Evolutionary conservation across 2,888 invertebrate genomes (phyloP), one percentile per base, ranked within the genome.

Genomic region (Boloria euphrosyne): DNA sequence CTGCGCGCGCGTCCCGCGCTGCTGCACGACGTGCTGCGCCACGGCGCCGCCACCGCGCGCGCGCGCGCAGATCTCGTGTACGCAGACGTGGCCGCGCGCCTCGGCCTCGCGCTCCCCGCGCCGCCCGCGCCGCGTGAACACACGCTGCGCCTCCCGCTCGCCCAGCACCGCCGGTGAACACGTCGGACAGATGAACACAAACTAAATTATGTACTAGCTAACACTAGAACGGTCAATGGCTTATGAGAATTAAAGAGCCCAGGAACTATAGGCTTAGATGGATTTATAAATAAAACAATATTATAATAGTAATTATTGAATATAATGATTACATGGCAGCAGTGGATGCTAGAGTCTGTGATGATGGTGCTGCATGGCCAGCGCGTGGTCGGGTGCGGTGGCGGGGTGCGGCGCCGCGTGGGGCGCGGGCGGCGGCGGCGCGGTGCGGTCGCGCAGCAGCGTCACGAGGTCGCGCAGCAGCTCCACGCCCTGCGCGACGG

Each of bases 21-120:
- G 44, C 75, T 76, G 76, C 73, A 76, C 69, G 78, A 93, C 62
- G 84, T 96, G 63, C 85, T 97, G 59, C 87, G 93, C n/a, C 80
- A 85, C 70, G 97, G 97, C 0, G 90, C 94, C 2, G 93, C 92
- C 49, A 94, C 89, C 76, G 97, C 97, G 0, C 88, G 90, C 10
- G 80, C 79, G 27, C 91, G 94, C 62, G 96, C 97, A 17, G 93
- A 93, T 70, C 75, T 78, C 22, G 95, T 95, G n/a, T 94, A 95
- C 93, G 80, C 79, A 38, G 70, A 70, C 22, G 70, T 68, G 27
- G 60, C 94, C 94, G 79, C 95, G 95, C 10, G 93, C 92, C 71
- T 72, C 89, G 27, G 87, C 78, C 63, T 73, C 72, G 63, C 73
- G 68, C 44, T 64, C 60, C 55, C 53, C 47, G 16, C 64, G 31